Percentiles rank a stretch among this genome's conserved stretches.
Evolutionary conservation across 2,113 vertebrate genomes (phyloP).

Genomic region (Montifringilla adamsi): DNA sequence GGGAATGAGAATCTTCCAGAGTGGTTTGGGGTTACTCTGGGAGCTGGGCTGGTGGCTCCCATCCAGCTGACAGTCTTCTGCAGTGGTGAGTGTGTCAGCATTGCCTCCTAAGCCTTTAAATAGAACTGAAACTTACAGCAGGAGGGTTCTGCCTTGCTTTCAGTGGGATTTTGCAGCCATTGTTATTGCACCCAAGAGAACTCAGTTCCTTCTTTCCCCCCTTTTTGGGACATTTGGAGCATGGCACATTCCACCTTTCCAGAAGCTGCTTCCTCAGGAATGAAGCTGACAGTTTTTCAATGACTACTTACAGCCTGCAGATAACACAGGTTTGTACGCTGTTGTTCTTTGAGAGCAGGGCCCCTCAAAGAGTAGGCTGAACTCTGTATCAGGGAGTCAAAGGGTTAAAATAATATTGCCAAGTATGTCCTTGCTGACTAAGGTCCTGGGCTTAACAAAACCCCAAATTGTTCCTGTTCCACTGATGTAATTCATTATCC

Average conservation of each 20-base stretch:
- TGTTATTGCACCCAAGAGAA: background rate
- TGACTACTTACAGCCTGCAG: background rate
- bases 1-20: background rate
- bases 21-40: background rate
- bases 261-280: background rate
- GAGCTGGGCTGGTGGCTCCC: background rate
- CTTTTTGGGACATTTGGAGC: background rate
- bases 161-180: background rate
- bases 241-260: background rate
- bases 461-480: conserved; percentile 8
- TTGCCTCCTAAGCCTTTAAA: background rate
- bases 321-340: background rate
- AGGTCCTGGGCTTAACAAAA: conserved; percentile 23
- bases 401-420: conserved; percentile 54
- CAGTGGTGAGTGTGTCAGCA: background rate
- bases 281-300: background rate
- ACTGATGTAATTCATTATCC: conserved; percentile 33
- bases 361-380: background rate
- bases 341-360: background rate
- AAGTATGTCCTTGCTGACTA: conserved; percentile 10
- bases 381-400: background rate
- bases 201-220: background rate
- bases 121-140: background rate
- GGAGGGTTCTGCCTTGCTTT: background rate
- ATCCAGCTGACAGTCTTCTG: background rate